Evolutionary conservation across 2,888 invertebrate genomes (phyloP).

Genomic region (Stictocephala bisonia): DNA sequence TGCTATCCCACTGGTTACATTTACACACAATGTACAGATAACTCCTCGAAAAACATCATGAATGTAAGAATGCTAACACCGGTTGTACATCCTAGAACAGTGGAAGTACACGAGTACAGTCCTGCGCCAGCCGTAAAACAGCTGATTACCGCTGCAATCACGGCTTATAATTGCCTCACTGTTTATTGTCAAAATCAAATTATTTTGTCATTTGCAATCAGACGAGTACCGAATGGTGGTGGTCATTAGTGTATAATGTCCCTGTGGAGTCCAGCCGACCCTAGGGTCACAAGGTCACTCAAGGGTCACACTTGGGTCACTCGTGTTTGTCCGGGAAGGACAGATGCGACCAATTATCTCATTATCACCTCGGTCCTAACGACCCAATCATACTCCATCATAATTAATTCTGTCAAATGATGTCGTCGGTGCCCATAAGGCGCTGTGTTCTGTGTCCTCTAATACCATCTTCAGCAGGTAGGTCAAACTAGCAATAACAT

Average conservation of each 20-base stretch:
- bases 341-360: constrained; percentile 44
- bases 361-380: constrained; percentile 44
- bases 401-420: constrained; percentile 47
- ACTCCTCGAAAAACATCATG: too few species aligned
- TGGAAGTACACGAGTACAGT: too few species aligned
- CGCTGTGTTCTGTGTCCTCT: not conserved
- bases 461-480: constrained; percentile 28
- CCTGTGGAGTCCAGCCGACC: constrained; percentile 25
- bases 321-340: constrained; percentile 39
- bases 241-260: constrained; percentile 30
- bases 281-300: constrained; percentile 41
- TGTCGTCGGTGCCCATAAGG: constrained; percentile 31
- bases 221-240: not conserved
- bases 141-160: not conserved
- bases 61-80: too few species aligned
- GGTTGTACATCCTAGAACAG: too few species aligned
- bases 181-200: constrained; percentile 46
- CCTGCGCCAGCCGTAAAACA: constrained; percentile 18
- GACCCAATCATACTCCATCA: constrained; percentile 49
- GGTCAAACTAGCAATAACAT: constrained; percentile 10
- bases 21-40: not conserved
- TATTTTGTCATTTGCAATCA: constrained; percentile 42
- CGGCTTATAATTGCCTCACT: constrained; percentile 28
- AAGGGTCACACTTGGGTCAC: too few species aligned
- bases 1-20: not conserved